phyloP scores from a whole-genome alignment of 2,888 invertebrate species.

The Chymomyza amoena region DNA sequence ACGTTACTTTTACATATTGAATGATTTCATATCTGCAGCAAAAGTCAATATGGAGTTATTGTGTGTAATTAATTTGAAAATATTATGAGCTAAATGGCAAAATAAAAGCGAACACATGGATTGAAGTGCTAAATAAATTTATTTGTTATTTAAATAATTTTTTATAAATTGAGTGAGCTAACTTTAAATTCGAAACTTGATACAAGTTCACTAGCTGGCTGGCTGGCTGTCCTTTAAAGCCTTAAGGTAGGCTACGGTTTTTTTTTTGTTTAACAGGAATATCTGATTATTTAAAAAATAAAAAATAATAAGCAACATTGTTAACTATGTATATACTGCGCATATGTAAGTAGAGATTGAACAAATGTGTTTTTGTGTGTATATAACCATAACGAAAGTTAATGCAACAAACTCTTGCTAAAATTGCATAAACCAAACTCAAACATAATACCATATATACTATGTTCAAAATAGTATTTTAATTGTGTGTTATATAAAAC shows the following conservation, averaged over 20 bases:
- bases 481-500: not conserved
- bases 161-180: not conserved
- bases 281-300: not conserved
- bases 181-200: no score
- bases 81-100: constrained; percentile 19
- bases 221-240: not conserved
- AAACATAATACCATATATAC: not conserved
- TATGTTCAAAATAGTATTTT: no score
- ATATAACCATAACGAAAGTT: constrained; percentile 16
- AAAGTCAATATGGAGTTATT: constrained; percentile 52
- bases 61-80: constrained; percentile 39
- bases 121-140: constrained; percentile 3
- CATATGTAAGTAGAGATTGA: not conserved
- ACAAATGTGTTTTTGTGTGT: constrained; percentile 13
- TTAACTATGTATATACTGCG: not conserved
- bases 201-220: not conserved
- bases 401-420: constrained; percentile 37
- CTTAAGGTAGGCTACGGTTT: not conserved
- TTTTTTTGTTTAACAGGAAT: not conserved
- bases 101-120: not conserved
- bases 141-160: constrained; percentile 1
- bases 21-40: constrained; percentile 46
- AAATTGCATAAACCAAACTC: constrained; percentile 35
- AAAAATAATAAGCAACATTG: not conserved
- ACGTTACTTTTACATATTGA: constrained; percentile 44